phyloP scores from a whole-genome alignment of 2,888 invertebrate species.

The Tipula helvola region DNA sequence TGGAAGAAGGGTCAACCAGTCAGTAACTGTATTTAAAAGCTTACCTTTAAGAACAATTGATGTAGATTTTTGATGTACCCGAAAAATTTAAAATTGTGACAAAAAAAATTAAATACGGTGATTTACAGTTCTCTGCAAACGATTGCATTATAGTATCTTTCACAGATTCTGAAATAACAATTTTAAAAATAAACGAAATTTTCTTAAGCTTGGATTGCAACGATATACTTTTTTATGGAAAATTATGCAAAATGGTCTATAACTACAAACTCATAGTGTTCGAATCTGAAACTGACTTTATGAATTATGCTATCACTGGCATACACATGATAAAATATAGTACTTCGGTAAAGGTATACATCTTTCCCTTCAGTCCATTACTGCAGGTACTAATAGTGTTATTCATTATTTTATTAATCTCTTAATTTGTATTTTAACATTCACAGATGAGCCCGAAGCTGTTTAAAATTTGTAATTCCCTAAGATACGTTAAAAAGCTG shows the following conservation, averaged over 20 bases:
- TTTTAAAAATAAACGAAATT: too few species aligned
- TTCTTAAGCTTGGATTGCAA: too few species aligned
- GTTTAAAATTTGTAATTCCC: not conserved
- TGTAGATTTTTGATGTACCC: not conserved
- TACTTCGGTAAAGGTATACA: not conserved
- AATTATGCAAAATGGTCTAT: too few species aligned
- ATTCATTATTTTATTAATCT: too few species aligned
- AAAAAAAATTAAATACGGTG: not conserved
- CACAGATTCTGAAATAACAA: not conserved
- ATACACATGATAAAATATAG: not conserved
- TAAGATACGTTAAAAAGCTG: not conserved
- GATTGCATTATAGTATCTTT: not conserved
- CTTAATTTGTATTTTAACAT: too few species aligned
- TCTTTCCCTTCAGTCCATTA: too few species aligned
- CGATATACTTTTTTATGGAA: too few species aligned
- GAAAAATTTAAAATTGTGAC: not conserved
- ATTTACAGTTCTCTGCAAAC: not conserved
- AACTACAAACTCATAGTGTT: too few species aligned
- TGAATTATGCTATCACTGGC: not conserved
- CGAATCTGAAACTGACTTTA: not conserved
- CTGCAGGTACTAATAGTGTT: not conserved
- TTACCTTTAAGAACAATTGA: not conserved
- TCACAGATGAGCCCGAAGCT: not conserved
- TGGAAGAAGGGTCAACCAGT: too few species aligned
- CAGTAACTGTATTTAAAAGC: not conserved